Percentiles rank a stretch among this genome's conserved stretches.
Conservation (phyloP, 1,140 invertebrate species). For the Cydia pomonella region DNA sequence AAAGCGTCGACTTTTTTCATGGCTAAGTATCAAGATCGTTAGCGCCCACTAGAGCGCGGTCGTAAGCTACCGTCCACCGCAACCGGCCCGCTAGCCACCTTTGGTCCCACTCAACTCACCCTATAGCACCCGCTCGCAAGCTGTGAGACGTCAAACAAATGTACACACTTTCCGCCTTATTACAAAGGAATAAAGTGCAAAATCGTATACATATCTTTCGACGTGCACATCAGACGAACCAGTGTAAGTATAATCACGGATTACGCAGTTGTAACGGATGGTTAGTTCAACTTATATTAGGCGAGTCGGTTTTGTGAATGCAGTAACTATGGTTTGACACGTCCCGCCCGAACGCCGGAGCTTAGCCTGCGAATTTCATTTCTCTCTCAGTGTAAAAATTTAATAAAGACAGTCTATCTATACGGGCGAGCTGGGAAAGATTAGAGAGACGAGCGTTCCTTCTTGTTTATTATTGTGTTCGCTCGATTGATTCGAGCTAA, state of each 20-base stretch:
- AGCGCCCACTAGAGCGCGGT: conserved; percentile 3
- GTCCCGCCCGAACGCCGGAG: conserved; percentile 39
- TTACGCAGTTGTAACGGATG: not conserved
- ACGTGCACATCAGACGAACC: not conserved
- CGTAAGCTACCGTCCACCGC: conserved; percentile 36
- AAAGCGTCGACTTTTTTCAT: not conserved
- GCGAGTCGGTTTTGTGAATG: not conserved
- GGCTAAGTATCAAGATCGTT: conserved; percentile 35
- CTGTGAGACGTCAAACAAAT: not conserved
- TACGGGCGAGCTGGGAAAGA: conserved; percentile 20
- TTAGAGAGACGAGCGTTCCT: conserved; percentile 13
- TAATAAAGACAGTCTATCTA: conserved; percentile 32
- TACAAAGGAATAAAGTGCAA: not conserved
- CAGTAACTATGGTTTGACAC: conserved; percentile 33
- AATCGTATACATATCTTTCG: not conserved
- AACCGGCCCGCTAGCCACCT: conserved; percentile 30
- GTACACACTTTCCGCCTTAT: not conserved
- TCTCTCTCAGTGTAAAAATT: conserved; percentile 30
- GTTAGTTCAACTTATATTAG: not conserved
- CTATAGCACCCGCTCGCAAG: conserved; percentile 2
- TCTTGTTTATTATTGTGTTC: conserved; percentile 30
- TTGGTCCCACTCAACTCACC: not conserved
- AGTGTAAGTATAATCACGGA: not conserved
- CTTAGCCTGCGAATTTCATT: conserved; percentile 32
- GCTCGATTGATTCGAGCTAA: not conserved